Conservation (phyloP, 2,888 invertebrate genomes). For the Drosophila falleni region DNA sequence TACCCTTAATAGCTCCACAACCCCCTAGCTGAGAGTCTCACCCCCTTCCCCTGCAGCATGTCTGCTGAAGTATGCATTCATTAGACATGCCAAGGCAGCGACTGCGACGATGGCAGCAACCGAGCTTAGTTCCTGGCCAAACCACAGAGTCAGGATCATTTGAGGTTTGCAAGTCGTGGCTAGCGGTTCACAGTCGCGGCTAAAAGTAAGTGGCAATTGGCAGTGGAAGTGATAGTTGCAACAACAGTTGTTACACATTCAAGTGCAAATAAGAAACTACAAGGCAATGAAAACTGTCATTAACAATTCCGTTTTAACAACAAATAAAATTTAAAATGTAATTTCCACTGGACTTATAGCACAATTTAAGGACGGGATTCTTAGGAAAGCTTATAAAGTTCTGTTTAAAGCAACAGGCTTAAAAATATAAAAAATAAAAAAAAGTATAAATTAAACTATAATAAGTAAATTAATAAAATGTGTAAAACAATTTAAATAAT, state of each 20-base stretch:
- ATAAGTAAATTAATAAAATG: neutral
- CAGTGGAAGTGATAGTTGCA: constrained; percentile 28
- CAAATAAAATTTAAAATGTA: constrained; percentile 7
- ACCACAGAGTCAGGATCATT: constrained; percentile 82
- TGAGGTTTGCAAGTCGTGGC: constrained; percentile 75
- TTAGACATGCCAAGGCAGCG: constrained; percentile 66
- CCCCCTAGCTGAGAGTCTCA: constrained; percentile 10
- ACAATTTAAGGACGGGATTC: neutral
- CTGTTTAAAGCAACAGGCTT: constrained; percentile 2
- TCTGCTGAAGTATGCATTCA: constrained; percentile 70
- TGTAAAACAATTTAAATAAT: neutral
- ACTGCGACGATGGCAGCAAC: constrained; percentile 42
- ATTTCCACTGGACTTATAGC: neutral
- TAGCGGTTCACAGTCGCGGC: constrained; percentile 75
- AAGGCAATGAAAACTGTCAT: neutral
- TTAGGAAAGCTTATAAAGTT: neutral
- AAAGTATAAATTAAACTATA: neutral
- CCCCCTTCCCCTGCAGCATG: constrained; percentile 4
- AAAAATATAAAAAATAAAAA: neutral
- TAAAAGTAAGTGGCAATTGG: constrained; percentile 41
- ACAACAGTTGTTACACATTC: constrained; percentile 22
- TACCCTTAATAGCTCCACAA: constrained; percentile 32
- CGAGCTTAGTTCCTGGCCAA: constrained; percentile 82
- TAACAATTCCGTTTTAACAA: constrained; percentile 31
- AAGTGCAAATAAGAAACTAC: constrained; percentile 1